Evolutionary conservation across 2,888 invertebrate genomes (phyloP).

Genomic region (Hybos culiciformis): DNA sequence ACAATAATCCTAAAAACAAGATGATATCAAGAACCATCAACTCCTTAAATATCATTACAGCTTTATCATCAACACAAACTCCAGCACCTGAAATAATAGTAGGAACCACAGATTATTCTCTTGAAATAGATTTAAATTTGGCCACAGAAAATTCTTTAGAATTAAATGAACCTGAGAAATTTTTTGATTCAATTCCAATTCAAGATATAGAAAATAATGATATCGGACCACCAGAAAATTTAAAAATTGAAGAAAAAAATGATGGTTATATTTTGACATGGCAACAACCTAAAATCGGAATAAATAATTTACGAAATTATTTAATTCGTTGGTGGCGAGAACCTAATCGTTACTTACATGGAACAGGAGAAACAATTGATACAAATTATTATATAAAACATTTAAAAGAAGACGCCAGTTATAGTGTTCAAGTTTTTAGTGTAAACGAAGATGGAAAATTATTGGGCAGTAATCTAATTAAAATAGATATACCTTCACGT

Average conservation of each 20-base stretch:
- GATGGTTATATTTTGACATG: conserved; percentile 67
- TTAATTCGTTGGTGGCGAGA: conserved; percentile 57
- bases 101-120: conserved; percentile 3
- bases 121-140: conserved; percentile 15
- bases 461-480: conserved; percentile 47
- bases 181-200: conserved; percentile 17
- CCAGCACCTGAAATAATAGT: conserved; percentile 2
- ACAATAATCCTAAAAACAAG: conserved; percentile 11
- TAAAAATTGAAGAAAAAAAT: conserved; percentile 53
- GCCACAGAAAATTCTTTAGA: too few relatives aligned
- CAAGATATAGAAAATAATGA: conserved; percentile 27
- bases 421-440: conserved; percentile 61
- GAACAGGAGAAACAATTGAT: conserved; percentile 53
- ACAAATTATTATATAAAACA: conserved; percentile 55
- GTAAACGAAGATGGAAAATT: conserved; percentile 46
- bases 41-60: too few relatives aligned
- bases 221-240: conserved; percentile 50
- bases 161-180: conserved; percentile 16
- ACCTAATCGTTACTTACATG: conserved; percentile 47
- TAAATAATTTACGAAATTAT: conserved; percentile 45
- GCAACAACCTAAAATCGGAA: conserved; percentile 48
- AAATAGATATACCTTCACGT: conserved; percentile 54
- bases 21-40: conserved; percentile 2
- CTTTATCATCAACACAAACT: conserved; percentile 8
- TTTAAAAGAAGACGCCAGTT: conserved; percentile 57